phyloP scores from a whole-genome alignment of 2,888 invertebrate species.

The Drosophila helvetica region DNA sequence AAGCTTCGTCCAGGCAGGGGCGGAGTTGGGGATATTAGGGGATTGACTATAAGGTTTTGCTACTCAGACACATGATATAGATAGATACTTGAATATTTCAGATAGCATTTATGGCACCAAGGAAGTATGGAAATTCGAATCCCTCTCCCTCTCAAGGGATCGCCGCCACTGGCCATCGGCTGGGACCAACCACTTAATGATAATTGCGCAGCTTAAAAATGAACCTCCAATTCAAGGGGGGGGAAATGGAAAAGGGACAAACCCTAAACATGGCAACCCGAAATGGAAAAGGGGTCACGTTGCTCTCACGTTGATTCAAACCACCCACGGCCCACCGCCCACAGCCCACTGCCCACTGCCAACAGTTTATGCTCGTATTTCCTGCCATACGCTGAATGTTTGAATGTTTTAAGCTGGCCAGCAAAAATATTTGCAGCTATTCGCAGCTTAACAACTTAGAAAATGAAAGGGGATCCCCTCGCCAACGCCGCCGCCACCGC shows the following conservation, averaged over 20 bases:
- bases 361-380: constrained; percentile 24
- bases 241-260: constrained; percentile 19
- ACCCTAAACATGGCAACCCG: constrained; percentile 22
- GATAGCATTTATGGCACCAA: background rate
- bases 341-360: background rate
- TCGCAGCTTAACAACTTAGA: constrained; percentile 59
- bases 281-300: constrained; percentile 52
- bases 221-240: constrained; percentile 17
- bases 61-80: background rate
- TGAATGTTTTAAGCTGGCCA: constrained; percentile 44
- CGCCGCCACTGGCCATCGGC: constrained; percentile 21
- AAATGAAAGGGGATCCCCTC: constrained; percentile 16
- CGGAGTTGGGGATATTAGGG: background rate
- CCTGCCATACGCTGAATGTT: constrained; percentile 50
- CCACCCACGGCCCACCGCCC: background rate
- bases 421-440: constrained; percentile 59
- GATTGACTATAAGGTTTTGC: background rate
- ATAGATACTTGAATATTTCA: background rate
- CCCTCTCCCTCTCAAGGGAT: no score
- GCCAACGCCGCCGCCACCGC: background rate
- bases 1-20: constrained; percentile 7
- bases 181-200: constrained; percentile 60
- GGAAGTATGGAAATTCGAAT: background rate
- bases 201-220: constrained; percentile 63
- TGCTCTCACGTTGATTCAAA: constrained; percentile 40